These are phyloP conservation scores for Drosophila jambulina DNA, from an alignment of 1,140 invertebrate species.

Conservation along the genomic window DNA sequence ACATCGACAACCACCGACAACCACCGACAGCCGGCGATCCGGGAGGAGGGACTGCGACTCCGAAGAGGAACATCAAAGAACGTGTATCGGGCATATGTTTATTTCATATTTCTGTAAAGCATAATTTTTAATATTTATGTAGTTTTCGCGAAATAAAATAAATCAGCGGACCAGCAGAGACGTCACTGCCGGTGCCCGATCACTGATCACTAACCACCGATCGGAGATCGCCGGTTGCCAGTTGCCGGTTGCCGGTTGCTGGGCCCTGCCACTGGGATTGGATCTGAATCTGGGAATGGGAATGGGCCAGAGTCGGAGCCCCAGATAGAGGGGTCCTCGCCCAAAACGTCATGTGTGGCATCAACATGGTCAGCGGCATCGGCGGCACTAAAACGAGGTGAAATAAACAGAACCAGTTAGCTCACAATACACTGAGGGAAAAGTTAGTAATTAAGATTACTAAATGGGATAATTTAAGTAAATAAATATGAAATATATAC, in stretches of 20 bases:
- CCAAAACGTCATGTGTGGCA: slow-evolving; percentile 79
- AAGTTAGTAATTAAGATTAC: background rate
- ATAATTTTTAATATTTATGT: slow-evolving; percentile 83
- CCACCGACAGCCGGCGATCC: slow-evolving; percentile 33
- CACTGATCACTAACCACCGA: slow-evolving; percentile 26
- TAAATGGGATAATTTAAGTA: background rate
- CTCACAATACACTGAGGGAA: slow-evolving; percentile 20
- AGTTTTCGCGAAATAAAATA: slow-evolving; percentile 81
- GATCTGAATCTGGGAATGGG: slow-evolving; percentile 49
- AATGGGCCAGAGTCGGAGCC: slow-evolving; percentile 15
- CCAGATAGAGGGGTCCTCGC: slow-evolving; percentile 27
- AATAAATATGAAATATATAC: background rate
- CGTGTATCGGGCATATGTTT: slow-evolving; percentile 60
- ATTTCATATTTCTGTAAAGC: slow-evolving; percentile 79
- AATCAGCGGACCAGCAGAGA: slow-evolving; percentile 73
- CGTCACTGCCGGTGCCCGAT: slow-evolving; percentile 53
- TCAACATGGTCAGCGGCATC: slow-evolving; percentile 50
- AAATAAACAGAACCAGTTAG: slow-evolving; percentile 64
- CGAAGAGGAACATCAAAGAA: slow-evolving; percentile 41
- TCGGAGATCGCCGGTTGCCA: background rate
- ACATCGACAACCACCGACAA: slow-evolving; percentile 32
- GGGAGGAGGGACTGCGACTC: slow-evolving; percentile 37
- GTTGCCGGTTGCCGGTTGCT: slow-evolving; percentile 5
- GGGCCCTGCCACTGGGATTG: slow-evolving; percentile 41
- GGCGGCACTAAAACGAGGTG: slow-evolving; percentile 52